These are phyloP conservation scores for Brachionus sp. DNA, from an alignment of 1,140 invertebrate species.

Conservation along the genomic window DNA sequence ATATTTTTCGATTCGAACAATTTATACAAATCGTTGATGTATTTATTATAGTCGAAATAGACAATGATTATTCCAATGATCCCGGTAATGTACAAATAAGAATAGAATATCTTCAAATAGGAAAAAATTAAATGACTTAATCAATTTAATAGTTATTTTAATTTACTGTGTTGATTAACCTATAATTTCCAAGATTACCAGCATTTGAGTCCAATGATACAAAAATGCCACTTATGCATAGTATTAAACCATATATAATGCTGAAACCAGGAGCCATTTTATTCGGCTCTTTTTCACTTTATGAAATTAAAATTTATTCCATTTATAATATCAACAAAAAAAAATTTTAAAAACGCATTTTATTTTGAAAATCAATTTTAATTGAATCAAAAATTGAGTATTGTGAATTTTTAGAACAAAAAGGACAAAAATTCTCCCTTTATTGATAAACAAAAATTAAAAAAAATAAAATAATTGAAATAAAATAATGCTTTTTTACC, in stretches of 20 bases:
- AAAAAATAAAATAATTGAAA: too few species aligned
- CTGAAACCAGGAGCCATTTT: constrained; percentile 25
- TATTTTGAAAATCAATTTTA: too few species aligned
- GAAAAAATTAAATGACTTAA: background rate
- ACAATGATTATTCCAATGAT: background rate
- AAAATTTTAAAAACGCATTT: too few species aligned
- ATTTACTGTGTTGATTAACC: constrained; percentile 15
- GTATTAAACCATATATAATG: constrained; percentile 17
- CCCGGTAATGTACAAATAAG: background rate
- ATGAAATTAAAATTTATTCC: background rate
- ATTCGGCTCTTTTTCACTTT: background rate
- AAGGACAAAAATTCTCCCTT: too few species aligned
- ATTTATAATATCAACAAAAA: background rate
- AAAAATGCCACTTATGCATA: background rate
- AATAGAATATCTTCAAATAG: background rate
- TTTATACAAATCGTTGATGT: background rate
- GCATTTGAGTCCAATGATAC: constrained; percentile 12
- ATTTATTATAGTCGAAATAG: background rate
- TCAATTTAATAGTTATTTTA: background rate
- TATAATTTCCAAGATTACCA: constrained; percentile 18
- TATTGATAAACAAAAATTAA: too few species aligned
- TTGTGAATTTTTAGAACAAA: too few species aligned
- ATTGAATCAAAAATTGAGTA: too few species aligned
- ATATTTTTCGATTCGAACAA: background rate
- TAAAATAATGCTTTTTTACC: too few species aligned